Evolutionary conservation across 2,113 vertebrate genomes (phyloP).

Genomic region (Melanotaenia duboulayi): DNA sequence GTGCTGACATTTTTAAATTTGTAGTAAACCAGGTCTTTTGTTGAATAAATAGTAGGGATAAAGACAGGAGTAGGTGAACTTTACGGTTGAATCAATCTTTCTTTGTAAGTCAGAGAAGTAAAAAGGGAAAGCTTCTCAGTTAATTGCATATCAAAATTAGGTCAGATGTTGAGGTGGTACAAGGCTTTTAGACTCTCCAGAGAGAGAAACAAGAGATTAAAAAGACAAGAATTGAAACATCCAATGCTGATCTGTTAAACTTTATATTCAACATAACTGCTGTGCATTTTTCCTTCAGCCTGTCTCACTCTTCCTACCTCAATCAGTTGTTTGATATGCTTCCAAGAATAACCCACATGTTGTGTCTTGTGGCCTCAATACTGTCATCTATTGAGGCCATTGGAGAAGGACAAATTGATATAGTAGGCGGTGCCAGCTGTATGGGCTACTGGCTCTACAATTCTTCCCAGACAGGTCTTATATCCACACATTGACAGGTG

Average conservation of each 20-base stretch:
- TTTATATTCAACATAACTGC: constrained; percentile 17
- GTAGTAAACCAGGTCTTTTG: constrained; percentile 8
- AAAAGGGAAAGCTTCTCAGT: constrained; percentile 20
- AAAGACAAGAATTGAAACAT: not conserved
- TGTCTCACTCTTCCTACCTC: constrained; percentile 32
- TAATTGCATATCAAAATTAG: constrained; percentile 48
- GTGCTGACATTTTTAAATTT: constrained; percentile 10
- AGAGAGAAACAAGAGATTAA: not conserved
- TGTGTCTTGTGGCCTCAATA: constrained; percentile 44
- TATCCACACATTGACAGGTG: not conserved
- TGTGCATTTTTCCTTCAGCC: not conserved
- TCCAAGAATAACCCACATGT: constrained; percentile 54
- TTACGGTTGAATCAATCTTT: constrained; percentile 21
- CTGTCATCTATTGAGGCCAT: constrained; percentile 45
- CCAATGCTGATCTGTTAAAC: constrained; percentile 9
- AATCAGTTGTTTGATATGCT: constrained; percentile 41
- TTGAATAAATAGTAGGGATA: not conserved
- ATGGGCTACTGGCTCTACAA: not conserved
- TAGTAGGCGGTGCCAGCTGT: constrained; percentile 13
- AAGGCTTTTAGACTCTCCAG: constrained; percentile 18
- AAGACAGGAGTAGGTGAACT: not conserved
- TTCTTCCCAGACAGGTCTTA: not conserved
- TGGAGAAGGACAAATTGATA: constrained; percentile 50
- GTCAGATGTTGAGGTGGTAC: constrained; percentile 42
- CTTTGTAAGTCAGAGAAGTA: constrained; percentile 4